phyloP scores from a whole-genome alignment of 2,888 invertebrate species.

The Cerceris rybyensis region DNA sequence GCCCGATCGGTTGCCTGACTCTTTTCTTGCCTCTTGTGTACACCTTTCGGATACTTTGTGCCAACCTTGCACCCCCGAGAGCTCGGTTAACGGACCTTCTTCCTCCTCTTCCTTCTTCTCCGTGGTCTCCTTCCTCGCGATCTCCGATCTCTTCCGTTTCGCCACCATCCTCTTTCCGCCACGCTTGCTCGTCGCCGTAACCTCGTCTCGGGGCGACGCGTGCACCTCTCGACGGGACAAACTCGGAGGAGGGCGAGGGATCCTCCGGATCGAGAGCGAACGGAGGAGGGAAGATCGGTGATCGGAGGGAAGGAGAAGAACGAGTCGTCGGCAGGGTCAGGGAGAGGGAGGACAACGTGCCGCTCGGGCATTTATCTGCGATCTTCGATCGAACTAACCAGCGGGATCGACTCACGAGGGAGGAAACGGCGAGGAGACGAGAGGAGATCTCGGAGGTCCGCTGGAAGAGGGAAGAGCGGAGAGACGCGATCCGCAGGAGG shows the following conservation, averaged over 20 bases:
- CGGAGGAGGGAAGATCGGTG: background rate
- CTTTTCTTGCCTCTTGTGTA: constrained; percentile 58
- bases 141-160: too few species aligned
- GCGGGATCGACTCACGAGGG: constrained; percentile 37
- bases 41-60: constrained; percentile 63
- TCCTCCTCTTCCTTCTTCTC: too few species aligned
- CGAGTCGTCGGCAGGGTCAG: background rate
- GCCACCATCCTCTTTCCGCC: too few species aligned
- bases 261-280: background rate
- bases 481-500: constrained; percentile 63
- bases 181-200: too few species aligned
- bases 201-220: too few species aligned
- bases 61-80: constrained; percentile 28
- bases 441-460: background rate
- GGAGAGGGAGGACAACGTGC: constrained; percentile 34
- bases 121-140: too few species aligned
- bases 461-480: constrained; percentile 16
- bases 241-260: too few species aligned
- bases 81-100: too few species aligned
- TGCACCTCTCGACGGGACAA: too few species aligned
- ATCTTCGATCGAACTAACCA: constrained; percentile 67
- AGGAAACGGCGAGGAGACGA: constrained; percentile 11
- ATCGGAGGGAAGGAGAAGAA: background rate
- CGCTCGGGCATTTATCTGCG: constrained; percentile 68
- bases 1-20: constrained; percentile 69